These are phyloP conservation scores for Drosophila mayaguana DNA, from an alignment of 2,888 invertebrate genomes.

Conservation along the genomic window DNA sequence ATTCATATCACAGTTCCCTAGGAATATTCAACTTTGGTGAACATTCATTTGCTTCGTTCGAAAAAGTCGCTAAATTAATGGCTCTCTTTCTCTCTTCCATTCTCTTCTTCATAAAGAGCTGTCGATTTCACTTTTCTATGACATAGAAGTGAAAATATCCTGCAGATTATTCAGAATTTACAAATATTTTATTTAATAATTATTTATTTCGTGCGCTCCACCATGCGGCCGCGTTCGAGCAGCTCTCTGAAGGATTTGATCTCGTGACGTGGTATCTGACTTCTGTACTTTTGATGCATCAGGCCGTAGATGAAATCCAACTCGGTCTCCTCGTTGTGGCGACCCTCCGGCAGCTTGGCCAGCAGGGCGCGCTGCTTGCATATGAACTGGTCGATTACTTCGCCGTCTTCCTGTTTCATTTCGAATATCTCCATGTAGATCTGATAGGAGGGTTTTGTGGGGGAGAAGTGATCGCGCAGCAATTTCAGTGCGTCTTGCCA, in stretches of 20 bases:
- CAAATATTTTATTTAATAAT: no score
- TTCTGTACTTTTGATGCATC: slow-evolving; percentile 74
- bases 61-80: neutral
- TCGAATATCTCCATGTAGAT: slow-evolving; percentile 82
- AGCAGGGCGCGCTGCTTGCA: slow-evolving; percentile 82
- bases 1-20: neutral
- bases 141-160: neutral
- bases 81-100: neutral
- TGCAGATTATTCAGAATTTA: neutral
- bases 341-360: slow-evolving; percentile 81
- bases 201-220: slow-evolving; percentile 64
- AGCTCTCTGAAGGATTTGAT: slow-evolving; percentile 78
- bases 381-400: slow-evolving; percentile 77
- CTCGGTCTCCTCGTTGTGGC: slow-evolving; percentile 82
- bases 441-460: slow-evolving; percentile 82
- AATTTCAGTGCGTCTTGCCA: slow-evolving; percentile 77
- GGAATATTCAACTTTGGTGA: neutral
- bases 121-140: neutral
- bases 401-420: slow-evolving; percentile 55
- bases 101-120: neutral
- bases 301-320: slow-evolving; percentile 82
- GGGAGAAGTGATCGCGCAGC: slow-evolving; percentile 82
- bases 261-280: slow-evolving; percentile 78
- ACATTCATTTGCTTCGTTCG: neutral
- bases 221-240: slow-evolving; percentile 76